Evolutionary conservation across 1,140 invertebrate genomes (phyloP), one percentile per base, ranked within the genome.

Genomic region (Carcinoscorpius rotundicauda): DNA sequence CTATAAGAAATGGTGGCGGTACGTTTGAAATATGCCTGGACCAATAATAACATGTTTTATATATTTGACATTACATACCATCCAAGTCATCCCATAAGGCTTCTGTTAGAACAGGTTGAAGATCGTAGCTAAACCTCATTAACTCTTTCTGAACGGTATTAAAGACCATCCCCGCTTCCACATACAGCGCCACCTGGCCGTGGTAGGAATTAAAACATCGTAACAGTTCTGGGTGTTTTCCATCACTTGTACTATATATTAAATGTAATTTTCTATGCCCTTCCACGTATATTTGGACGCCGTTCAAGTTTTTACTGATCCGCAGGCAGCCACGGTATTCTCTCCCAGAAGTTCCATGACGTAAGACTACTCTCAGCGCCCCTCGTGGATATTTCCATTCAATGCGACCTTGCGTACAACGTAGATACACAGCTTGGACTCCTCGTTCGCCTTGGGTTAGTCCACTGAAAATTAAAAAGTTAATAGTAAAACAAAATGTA

Each of bases 301-400:
- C 81, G 10, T 71, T 70, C 3, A 61, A 68, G 4, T 60, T 63
- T 6, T 52, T 55, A 8, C 49, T 68, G 10, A 86, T 80, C 58
- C 85, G 82, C 10, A 88, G 77, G 74, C 86, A 89, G 6, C 85
- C 85, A 48, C 81, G 81, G 76, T 88, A 88, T 65, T 86, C 83
- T n/a, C 77, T 76, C 9, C 66, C 69, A 3, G 60, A 9, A 10
- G 69, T 67, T 9, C 72, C 70, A 58, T 85, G 73, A 63, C 81
- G 79, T 51, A 89, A 79, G 5, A 88, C 81, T 6, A 89, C 79
- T 10, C 87, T 75, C 4, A 89, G 74, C 0, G 86, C 88, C 0
- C 87, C 87, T 6, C 83, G 80, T 0, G 88, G 87, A 74, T 89
- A 88, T 63, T 82, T 75, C 88, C 88, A 89, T 4, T 79, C 78